Base-by-base conservation (phyloP, 2,797 vertebrate genomes). In the Gadopsis bispinosus region DNA sequence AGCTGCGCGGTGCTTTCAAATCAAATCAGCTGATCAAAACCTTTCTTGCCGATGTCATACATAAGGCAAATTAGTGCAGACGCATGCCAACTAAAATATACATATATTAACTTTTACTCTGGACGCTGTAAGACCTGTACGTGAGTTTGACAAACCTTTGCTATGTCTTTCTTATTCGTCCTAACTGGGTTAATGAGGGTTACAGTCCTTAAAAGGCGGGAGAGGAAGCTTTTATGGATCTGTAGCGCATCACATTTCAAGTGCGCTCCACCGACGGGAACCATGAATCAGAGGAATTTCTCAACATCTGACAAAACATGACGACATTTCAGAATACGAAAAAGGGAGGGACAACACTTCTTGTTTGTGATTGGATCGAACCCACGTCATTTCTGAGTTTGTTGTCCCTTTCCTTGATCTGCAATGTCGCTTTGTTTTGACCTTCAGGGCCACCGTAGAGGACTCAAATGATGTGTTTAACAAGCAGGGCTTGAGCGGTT, bases 211-310 rank as follows among this genome's bases (percentile, higher is more conserved):
- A 10, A 33, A 19, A 68, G 22, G 47, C 37, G 41, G 19, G 13
- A 26, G 16, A 65, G 56, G 22, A 62, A 20, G 66, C 56, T 83
- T 84, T 80, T 75, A 79, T 55, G 55, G n/a, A 76, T 75, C 68
- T 41, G 83, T 26, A 71, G 61, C 65, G 22, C 22, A 37, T 33
- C 7, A 54, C 78, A 83, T 76, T 82, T 75, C 75, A 85, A 83
- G 77, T 69, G 67, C n/a, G 62, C 62, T 77, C 60, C 55, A 50
- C 8, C 72, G 83, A 88, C 81, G 88, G 31, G 83, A 50, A 33
- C 43, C 10, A 4, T 16, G 54, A 69, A 76, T 16, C 39, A 75
- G 69, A 73, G 65, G 26, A 26, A 26, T 26, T 26, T 26, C 26
- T 26, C 26, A 26, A 26, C 26, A 26, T 26, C 2, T 26, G 26